Base-by-base conservation (phyloP, 2,797 vertebrate genomes). In the Anguilla marmorata region DNA sequence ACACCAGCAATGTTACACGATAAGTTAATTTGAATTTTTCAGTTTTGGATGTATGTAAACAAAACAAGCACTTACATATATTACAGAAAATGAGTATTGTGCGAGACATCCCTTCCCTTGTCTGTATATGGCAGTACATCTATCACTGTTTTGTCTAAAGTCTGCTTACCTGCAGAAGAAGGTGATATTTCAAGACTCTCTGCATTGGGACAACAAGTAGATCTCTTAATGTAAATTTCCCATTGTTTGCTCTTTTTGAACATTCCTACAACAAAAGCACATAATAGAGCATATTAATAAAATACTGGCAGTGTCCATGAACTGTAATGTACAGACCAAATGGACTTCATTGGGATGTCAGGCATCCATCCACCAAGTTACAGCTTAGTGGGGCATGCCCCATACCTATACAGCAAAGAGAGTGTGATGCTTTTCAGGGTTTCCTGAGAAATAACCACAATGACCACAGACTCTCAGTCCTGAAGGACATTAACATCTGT, bases 191-290 rank as follows among this genome's bases (percentile, higher is more conserved):
- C n/a, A 99, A 93, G 86, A 99, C 97, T 91, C 98, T 95, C 91
- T 99, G 98, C 98, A 99, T 99, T 0, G 98, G 98, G 88, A 99
- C 98, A 11, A 99, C 98, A 84, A 99, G 95, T 87, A 99, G 96
- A 94, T 99, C 98, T 87, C 98, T 94, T 90, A 99, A 93, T 0
- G 97, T 98, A 89, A 99, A 99, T 89, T 98, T 99, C 72, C 98
- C 98, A 0, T 98, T 99, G 93, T 99, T 99, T n/a, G 98, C 98
- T 92, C 98, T 96, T 93, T 98, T 99, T 27, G 98, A 98, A 93
- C 98, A 99, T 89, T 99, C 98, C 98, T 99, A 89, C 4, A 93
- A 88, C 48, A 92, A 90, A 91, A 9, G 69, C 4, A 87, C 60
- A 19, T 19, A 50, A 54, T 41, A 85, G 14, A 16, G 9, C 21